These are phyloP conservation scores for Macropodus opercularis DNA, from an alignment of 2,797 vertebrate genomes.

Conservation along the genomic window DNA sequence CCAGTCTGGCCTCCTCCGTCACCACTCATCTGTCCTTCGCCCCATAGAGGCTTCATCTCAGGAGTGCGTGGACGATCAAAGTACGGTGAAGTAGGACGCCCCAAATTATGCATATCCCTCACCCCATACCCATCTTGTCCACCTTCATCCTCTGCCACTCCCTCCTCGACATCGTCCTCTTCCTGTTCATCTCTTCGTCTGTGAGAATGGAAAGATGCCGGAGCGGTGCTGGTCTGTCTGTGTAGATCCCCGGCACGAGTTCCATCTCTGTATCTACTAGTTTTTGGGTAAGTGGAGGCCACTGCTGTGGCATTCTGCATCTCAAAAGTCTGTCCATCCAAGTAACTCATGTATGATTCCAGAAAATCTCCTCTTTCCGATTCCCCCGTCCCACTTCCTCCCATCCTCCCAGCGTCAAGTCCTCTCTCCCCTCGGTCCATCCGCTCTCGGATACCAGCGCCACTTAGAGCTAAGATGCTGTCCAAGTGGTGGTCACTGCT, in stretches of 20 bases:
- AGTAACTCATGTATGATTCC: constrained; percentile 92
- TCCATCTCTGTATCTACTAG: constrained; percentile 80
- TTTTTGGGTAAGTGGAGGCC: constrained; percentile 82
- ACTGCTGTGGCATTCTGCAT: constrained; percentile 83
- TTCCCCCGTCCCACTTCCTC: constrained; percentile 69
- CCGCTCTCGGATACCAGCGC: constrained; percentile 77
- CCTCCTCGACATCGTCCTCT: constrained; percentile 75
- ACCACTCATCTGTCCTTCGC: constrained; percentile 67
- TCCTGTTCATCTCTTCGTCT: constrained; percentile 78
- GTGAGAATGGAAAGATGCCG: constrained; percentile 76
- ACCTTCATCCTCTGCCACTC: constrained; percentile 61
- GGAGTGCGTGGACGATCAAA: constrained; percentile 83
- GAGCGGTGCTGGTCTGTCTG: constrained; percentile 81
- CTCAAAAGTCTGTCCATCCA: constrained; percentile 92
- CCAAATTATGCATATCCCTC: constrained; percentile 76
- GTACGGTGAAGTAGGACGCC: constrained; percentile 80
- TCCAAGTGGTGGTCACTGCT: constrained; percentile 94
- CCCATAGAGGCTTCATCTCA: constrained; percentile 83
- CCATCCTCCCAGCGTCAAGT: constrained; percentile 54
- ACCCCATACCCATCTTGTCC: constrained; percentile 74
- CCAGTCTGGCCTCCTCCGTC: constrained; percentile 64
- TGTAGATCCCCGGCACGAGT: constrained; percentile 69
- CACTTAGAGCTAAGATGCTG: constrained; percentile 87
- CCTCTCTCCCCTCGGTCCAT: constrained; percentile 68
- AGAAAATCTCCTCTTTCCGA: constrained; percentile 84